Evolutionary conservation across 2,113 vertebrate genomes (phyloP).

Genomic region (Otolemur garnettii): DNA sequence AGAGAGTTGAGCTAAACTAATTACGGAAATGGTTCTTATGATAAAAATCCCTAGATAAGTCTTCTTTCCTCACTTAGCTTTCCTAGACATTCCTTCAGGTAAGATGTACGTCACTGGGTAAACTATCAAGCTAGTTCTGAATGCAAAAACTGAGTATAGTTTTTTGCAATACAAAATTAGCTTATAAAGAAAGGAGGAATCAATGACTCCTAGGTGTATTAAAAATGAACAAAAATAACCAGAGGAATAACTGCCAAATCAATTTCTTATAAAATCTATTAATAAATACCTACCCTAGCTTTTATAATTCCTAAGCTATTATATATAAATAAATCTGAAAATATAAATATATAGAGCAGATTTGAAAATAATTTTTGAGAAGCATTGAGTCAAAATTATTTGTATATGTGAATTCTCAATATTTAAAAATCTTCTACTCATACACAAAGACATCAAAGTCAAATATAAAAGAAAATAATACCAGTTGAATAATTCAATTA

Average conservation of each 20-base stretch:
- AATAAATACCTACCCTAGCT: not conserved
- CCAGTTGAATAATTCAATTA: not conserved
- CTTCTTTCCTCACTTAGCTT: not conserved
- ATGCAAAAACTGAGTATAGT: constrained; percentile 4
- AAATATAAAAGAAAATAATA: constrained; percentile 50
- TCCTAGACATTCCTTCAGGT: constrained; percentile 12
- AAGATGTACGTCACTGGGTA: not conserved
- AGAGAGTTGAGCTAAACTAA: not conserved
- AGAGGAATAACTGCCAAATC: not conserved
- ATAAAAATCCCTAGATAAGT: not conserved
- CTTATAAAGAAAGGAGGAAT: constrained; percentile 22
- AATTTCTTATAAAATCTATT: not conserved
- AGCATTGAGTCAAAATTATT: constrained; percentile 33
- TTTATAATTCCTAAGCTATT: not conserved
- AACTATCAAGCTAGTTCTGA: constrained; percentile 36
- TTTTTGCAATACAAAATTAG: constrained; percentile 10
- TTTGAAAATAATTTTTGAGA: constrained; percentile 57
- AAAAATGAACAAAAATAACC: not conserved
- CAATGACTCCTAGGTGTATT: not conserved
- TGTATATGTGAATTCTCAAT: not conserved
- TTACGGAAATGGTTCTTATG: not conserved
- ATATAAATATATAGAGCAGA: constrained; percentile 33
- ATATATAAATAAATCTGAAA: constrained; percentile 16
- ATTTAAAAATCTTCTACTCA: not conserved
- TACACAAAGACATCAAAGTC: not conserved